Conservation (phyloP, 2,888 invertebrate genomes). For the Metellina segmentata region DNA sequence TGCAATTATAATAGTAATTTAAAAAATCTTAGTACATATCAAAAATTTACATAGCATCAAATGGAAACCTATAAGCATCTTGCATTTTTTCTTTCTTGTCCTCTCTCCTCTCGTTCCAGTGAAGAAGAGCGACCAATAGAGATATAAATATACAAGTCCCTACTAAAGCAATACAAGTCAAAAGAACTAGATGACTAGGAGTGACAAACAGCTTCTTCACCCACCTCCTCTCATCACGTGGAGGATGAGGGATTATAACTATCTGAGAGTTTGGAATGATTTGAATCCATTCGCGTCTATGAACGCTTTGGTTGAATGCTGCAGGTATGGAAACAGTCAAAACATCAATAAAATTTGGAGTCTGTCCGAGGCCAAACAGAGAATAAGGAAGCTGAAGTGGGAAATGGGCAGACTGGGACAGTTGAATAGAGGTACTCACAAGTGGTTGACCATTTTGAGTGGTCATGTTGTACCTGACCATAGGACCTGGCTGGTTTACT, state of each 20-base stretch:
- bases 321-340: conserved; percentile 87
- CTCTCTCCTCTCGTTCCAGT: conserved; percentile 90
- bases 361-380: conserved; percentile 97
- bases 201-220: conserved; percentile 95
- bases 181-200: conserved; percentile 94
- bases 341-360: conserved; percentile 97
- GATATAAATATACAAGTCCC: conserved; percentile 92
- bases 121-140: conserved; percentile 90
- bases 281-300: conserved; percentile 87
- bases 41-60: conserved; percentile 88
- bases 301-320: conserved; percentile 38
- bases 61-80: conserved; percentile 91
- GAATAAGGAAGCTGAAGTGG: conserved; percentile 96
- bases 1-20: too few relatives aligned
- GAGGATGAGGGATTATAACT: conserved; percentile 93
- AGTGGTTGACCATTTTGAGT: conserved; percentile 92
- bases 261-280: conserved; percentile 99
- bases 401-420: conserved; percentile 95
- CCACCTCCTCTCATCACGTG: conserved; percentile 89
- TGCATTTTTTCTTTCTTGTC: conserved; percentile 85
- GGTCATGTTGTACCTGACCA: conserved; percentile 91
- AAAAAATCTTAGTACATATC: background rate
- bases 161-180: conserved; percentile 93
- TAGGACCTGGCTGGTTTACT: conserved; percentile 95
- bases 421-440: conserved; percentile 91